Base-by-base conservation (phyloP, 2,797 vertebrate species). In the Semaprochilodus insignis region DNA sequence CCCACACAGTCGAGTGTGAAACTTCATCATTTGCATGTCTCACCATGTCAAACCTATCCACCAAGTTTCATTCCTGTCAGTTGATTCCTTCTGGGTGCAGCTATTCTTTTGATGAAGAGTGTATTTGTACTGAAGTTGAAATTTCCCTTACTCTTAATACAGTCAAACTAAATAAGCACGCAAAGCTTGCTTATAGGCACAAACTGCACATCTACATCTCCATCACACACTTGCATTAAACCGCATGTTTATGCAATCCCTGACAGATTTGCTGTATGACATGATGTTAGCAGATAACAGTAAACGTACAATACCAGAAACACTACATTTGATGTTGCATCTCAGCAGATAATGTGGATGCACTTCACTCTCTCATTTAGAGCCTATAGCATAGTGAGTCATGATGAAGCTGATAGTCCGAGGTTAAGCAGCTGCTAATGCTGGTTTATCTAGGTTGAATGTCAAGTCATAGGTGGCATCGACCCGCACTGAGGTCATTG, bases 391-490 rank as follows among this genome's bases (percentile, higher is more conserved):
- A 36, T 78, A 51, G 21, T 67, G 54, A 73, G 72, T 67, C 36
- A 52, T n/a, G 11, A 78, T 78, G 74, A 83, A 81, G 62, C 79
- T 78, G 66, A 67, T 63, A 70, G 65, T 75, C n/a, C 16, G 25
- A 51, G 77, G 72, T 76, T 67, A 77, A 74, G 72, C 74, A 75
- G 78, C 75, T 85, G 78, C 77, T 86, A 83, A 86, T 76, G 70
- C 59, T 14, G 59, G 40, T 78, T 84, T 81, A 84, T 48, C 79
- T 48, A 74, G 77, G 87, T 85, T 85, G 59, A 81, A 83, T 85
- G 85, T 86, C 74, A 78, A 78, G 87, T 88, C 84, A 83, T 77
- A 85, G 77, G 85, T 79, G 79, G 27, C 66, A 81, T 85, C 59
- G 66, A 85, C 80, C 79, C 81, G 78, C 79, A 84, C 77, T 80